Evolutionary conservation across 2,888 invertebrate species (phyloP).

Genomic region (Eudemis profundana): DNA sequence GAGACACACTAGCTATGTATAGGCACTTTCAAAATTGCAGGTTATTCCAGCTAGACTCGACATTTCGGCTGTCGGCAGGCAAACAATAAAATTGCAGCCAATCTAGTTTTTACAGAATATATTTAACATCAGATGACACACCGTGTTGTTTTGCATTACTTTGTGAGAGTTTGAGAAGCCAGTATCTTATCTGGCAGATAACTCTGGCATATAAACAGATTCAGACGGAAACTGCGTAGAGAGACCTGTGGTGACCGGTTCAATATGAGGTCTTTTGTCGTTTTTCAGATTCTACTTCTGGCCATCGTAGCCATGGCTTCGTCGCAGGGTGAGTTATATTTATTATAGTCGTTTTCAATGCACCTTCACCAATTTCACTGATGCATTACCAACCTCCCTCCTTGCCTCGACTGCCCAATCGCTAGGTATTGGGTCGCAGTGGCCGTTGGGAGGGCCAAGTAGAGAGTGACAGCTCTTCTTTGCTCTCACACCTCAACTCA

Average conservation of each 20-base stretch:
- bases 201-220: conserved; percentile 13
- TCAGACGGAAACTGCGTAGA: background rate
- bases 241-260: conserved; percentile 3
- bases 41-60: background rate
- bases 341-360: background rate
- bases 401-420: no score
- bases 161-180: conserved; percentile 6
- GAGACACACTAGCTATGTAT: background rate
- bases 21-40: conserved; percentile 9
- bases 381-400: no score
- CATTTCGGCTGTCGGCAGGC: background rate
- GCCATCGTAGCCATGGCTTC: conserved; percentile 58
- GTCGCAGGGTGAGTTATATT: conserved; percentile 47
- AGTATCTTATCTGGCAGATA: conserved; percentile 38
- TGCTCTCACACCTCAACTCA: no score
- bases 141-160: conserved; percentile 1
- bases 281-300: conserved; percentile 59
- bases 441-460: no score
- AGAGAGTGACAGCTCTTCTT: no score
- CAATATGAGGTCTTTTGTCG: conserved; percentile 49
- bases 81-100: conserved; percentile 23
- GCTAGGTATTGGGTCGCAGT: no score
- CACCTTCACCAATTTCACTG: background rate
- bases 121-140: conserved; percentile 14
- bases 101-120: conserved; percentile 18